Base-by-base conservation (phyloP, 2,888 invertebrate genomes). In the Scrobipalpa atriplicella region DNA sequence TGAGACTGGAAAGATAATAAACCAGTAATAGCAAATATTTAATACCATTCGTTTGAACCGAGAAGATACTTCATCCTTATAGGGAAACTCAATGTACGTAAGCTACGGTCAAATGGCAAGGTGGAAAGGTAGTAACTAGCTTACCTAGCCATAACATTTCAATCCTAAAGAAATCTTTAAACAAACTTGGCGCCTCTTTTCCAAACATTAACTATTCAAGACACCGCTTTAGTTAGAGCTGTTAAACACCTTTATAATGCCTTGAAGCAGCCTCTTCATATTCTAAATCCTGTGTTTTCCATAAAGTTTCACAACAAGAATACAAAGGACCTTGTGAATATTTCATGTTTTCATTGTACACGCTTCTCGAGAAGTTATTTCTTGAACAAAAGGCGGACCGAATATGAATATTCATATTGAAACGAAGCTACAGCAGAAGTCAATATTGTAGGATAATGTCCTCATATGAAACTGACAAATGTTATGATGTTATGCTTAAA, bases 311-410 rank as follows among this genome's bases (percentile, higher is more conserved):
- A 86, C 82, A 82, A 84, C 81, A 79, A 75, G 68, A 66, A 76
- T 73, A 89, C 88, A 90, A 89, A 84, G 80, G 73, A 71, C 67
- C 84, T 82, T 79, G 81, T 88, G 85, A 88, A 90, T 91, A 89
- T 89, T 88, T 87, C 78, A 86, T 86, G 80, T 75, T 85, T 86
- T 81, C 78, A 81, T 82, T 78, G 77, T 73, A 79, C 80, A 79
- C 77, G 78, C 80, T 79, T 79, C 80, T 84, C 74, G 77, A 82
- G 83, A 79, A 79, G 75, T 80, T 83, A 82, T 85, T 83, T 83
- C 76, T 78, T 75, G 82, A 81, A 86, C 85, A 86, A 80, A 83
- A 80, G 73, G 73, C 71, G 73, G 75, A 56, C 54, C 6, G 21
- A 21, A 73, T 67, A 71, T 85, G 85, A 87, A 89, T 89, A 88